Evolutionary conservation across 30 jellyfish, hydroid and myxozoan genomes (phyloP).

Genomic region (Aurelia sp.): DNA sequence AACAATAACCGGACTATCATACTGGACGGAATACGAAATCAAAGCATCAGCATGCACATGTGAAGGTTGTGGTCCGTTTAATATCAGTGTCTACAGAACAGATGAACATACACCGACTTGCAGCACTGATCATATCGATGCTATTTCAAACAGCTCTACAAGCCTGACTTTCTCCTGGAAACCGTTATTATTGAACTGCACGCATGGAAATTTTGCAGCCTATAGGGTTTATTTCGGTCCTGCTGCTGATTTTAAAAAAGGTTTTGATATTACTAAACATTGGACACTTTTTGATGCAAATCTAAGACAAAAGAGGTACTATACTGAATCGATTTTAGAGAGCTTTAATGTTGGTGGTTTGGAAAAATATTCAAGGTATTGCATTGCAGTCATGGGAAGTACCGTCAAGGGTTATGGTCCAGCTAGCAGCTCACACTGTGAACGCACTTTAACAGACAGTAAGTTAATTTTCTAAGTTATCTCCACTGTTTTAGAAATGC

Average conservation of each 20-base stretch:
- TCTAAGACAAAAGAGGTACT: not conserved
- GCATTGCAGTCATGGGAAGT: constrained; percentile 36
- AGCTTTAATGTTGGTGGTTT: constrained; percentile 7
- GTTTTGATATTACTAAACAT: not conserved
- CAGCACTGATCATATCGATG: constrained; percentile 5
- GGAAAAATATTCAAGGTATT: constrained; percentile 41
- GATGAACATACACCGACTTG: constrained; percentile 61
- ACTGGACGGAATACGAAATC: constrained; percentile 52
- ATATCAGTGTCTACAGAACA: constrained; percentile 6
- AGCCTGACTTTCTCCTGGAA: constrained; percentile 38
- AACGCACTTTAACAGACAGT: constrained; percentile 45
- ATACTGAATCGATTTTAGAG: not conserved
- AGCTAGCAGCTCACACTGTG: constrained; percentile 1
- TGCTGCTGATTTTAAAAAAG: not conserved
- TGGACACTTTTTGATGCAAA: not conserved
- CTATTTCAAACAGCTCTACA: constrained; percentile 20
- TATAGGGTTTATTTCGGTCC: constrained; percentile 43
- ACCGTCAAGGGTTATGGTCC: constrained; percentile 67
- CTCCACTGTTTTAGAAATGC: no score
- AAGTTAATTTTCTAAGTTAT: not conserved
- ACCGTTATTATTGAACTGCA: constrained; percentile 28
- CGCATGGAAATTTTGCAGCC: constrained; percentile 31
- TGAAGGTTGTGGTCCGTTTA: constrained; percentile 65
- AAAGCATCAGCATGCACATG: constrained; percentile 66
- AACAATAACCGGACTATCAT: constrained; percentile 12